phyloP scores from a whole-genome alignment of 2,797 vertebrate genomes.

The Muscicapa comitata region DNA sequence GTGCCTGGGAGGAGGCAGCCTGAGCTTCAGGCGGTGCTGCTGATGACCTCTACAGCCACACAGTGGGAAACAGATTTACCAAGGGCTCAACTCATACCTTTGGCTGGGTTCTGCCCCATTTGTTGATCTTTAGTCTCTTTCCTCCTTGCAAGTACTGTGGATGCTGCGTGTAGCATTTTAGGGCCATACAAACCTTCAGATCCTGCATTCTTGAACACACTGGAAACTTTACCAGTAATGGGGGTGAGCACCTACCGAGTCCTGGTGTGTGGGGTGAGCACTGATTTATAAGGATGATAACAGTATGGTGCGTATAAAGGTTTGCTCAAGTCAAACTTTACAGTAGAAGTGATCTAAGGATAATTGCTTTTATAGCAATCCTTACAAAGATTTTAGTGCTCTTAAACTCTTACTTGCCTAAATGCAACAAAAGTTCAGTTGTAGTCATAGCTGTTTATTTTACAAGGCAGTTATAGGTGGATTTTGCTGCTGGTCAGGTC shows the following conservation, averaged over 20 bases:
- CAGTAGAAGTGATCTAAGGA: slow-evolving; percentile 39
- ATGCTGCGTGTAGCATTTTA: background rate
- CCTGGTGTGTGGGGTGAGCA: background rate
- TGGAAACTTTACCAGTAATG: background rate
- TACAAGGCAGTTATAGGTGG: slow-evolving; percentile 60
- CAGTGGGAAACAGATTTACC: background rate
- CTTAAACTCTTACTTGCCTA: slow-evolving; percentile 67
- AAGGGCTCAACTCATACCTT: background rate
- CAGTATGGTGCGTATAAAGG: background rate
- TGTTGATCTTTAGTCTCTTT: slow-evolving; percentile 9
- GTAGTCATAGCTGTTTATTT: slow-evolving; percentile 70
- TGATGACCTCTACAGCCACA: background rate
- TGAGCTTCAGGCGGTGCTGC: background rate
- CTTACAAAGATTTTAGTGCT: slow-evolving; percentile 64
- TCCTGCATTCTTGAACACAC: background rate
- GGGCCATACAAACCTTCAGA: background rate
- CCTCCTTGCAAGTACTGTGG: background rate
- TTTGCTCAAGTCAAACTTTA: slow-evolving; percentile 27
- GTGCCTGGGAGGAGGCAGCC: background rate
- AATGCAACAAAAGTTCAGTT: slow-evolving; percentile 62
- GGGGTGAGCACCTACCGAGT: background rate
- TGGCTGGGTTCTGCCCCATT: background rate
- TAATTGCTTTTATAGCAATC: slow-evolving; percentile 63
- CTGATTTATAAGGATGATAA: slow-evolving; percentile 36
- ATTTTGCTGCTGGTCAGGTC: slow-evolving; percentile 31